These are phyloP conservation scores for Chlamydotis undulata DNA, from an alignment of 2,113 vertebrate species.

Conservation along the genomic window DNA sequence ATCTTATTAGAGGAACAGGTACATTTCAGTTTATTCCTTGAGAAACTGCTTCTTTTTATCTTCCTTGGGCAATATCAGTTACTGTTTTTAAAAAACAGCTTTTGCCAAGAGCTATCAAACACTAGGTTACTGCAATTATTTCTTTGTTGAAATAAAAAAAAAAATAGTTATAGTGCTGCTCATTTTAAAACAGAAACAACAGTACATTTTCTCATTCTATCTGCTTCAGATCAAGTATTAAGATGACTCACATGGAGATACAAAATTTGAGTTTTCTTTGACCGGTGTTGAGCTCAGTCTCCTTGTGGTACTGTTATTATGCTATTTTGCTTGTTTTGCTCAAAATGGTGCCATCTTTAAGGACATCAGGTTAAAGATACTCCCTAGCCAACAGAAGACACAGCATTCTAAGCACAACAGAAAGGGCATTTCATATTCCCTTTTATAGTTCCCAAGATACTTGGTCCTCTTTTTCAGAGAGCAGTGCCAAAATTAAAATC, in stretches of 20 bases:
- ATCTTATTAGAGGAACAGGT: neutral
- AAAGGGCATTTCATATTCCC: neutral
- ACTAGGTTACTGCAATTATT: neutral
- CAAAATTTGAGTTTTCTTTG: neutral
- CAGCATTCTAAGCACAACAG: neutral
- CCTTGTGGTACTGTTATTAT: neutral
- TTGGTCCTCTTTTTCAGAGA: neutral
- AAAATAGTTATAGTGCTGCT: neutral
- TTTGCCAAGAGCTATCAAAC: neutral
- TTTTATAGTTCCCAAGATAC: neutral
- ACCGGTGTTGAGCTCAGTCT: neutral
- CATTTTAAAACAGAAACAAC: neutral
- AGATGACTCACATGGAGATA: neutral
- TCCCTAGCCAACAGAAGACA: neutral
- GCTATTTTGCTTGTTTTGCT: neutral
- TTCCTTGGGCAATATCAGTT: neutral
- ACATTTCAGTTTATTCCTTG: neutral
- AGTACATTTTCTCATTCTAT: neutral
- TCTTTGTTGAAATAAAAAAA: neutral
- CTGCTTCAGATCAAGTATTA: neutral
- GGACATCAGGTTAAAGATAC: neutral
- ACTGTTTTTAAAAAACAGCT: neutral
- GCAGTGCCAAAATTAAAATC: neutral
- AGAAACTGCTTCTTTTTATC: neutral
- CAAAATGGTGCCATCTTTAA: neutral